Percentiles rank a stretch among this genome's conserved stretches.
These are phyloP conservation scores for Pristionchus entomophagus DNA, from an alignment of 2,888 invertebrate species.

Conservation along the genomic window DNA sequence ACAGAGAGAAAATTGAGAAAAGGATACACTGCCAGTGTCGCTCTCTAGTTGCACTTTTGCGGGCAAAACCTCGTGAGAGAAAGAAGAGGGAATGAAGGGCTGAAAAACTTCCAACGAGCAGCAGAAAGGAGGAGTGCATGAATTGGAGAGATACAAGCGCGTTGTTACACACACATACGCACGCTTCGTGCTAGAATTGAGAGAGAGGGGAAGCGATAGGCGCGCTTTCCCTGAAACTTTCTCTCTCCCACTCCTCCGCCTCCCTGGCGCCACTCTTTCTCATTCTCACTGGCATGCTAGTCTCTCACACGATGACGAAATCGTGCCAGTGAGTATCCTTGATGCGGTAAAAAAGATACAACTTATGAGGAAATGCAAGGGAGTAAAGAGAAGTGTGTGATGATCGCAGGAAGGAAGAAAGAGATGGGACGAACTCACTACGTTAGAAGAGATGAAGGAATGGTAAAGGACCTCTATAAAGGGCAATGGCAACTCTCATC, in stretches of 20 bases:
- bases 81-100: neutral
- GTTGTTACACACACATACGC: slow-evolving; percentile 2
- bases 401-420: too few relatives aligned
- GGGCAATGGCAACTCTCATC: neutral
- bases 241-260: too few relatives aligned
- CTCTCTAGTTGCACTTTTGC: slow-evolving; percentile 27
- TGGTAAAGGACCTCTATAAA: neutral
- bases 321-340: neutral
- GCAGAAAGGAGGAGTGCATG: neutral
- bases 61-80: slow-evolving; percentile 26
- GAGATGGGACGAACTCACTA: too few relatives aligned
- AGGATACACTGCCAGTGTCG: neutral
- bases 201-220: neutral
- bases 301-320: slow-evolving; percentile 14
- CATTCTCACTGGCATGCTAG: neutral
- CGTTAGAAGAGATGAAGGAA: neutral
- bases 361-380: too few relatives aligned
- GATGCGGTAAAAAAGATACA: neutral
- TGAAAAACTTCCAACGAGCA: neutral
- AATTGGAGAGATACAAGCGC: neutral
- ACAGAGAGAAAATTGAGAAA: neutral
- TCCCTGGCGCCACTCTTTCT: neutral
- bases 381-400: too few relatives aligned
- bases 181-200: slow-evolving; percentile 16
- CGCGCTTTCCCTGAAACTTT: slow-evolving; percentile 29